Evolutionary conservation across 2,797 vertebrate genomes (phyloP), one percentile per base, ranked within the genome.

Genomic region (Picus viridis): DNA sequence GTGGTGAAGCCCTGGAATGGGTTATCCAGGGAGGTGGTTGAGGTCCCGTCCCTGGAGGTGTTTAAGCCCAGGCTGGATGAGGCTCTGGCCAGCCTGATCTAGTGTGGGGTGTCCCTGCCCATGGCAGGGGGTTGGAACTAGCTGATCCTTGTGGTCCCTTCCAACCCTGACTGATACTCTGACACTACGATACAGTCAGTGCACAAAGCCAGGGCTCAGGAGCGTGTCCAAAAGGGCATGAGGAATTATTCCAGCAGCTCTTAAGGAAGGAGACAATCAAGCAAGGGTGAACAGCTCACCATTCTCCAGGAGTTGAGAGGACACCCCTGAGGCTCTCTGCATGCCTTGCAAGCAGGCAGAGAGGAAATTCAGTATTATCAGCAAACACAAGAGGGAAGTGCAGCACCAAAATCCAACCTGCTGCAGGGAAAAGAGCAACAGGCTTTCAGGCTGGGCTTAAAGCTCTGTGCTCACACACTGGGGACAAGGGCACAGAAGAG

Each of bases 371-470:
- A 90, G 51, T 89, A 10, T 72, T 49, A 43, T 3, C 62, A 94
- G 57, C 89, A 82, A 86, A 96, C 96, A 93, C 85, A 80, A 97
- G 97, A 95, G 96, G 95, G 97, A 91, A 96, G 96, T 69, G 88
- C 92, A 95, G 93, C 83, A 96, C 83, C 94, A 95, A 88, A 77
- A 89, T 95, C 58, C 71, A 89, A 53, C 53, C 23, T 4, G 2
- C 1, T 0, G 45, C 30, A 2, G 56, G 56, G n/a, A 7, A 7
- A 26, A 9, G 39, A 74, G 77, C 83, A 45, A 30, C 43, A 30
- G 82, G 39, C 22, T 30, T 7, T 32, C 9, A 17, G 30, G 0
- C 72, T 26, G 2, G 0, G 71, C 32, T 7, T 8, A 4, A 12
- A 57, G 74, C 18, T 11, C 47, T 24, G 27, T 7, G 72, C 54